Conservation (phyloP, 2,888 invertebrate genomes). For the Pediacus dermestoides region DNA sequence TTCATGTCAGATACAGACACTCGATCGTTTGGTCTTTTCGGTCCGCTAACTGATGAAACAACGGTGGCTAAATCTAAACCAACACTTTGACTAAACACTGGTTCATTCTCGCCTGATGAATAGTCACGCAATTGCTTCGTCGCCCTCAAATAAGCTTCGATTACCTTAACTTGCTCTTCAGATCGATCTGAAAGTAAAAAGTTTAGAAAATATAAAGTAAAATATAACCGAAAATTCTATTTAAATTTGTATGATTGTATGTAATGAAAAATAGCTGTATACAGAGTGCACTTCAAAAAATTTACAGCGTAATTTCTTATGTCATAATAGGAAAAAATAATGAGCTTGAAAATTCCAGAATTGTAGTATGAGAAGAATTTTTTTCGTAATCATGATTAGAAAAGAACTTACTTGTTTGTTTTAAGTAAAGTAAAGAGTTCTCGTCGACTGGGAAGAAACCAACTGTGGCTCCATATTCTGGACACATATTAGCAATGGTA, state of each 20-base stretch:
- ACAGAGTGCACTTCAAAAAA: no score
- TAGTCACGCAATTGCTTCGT: constrained; percentile 85
- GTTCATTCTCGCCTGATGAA: constrained; percentile 70
- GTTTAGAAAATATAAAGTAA: constrained; percentile 6
- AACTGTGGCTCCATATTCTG: constrained; percentile 95
- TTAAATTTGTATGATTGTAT: no score
- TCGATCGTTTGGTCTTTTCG: constrained; percentile 94
- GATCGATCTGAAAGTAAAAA: constrained; percentile 67
- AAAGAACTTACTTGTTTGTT: constrained; percentile 67
- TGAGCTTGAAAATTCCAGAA: not conserved
- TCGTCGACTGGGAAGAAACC: constrained; percentile 92
- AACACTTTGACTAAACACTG: constrained; percentile 78
- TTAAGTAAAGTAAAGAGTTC: constrained; percentile 75
- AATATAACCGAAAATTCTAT: no score
- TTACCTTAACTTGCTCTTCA: constrained; percentile 69
- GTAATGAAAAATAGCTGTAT: no score
- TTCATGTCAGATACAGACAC: constrained; percentile 90
- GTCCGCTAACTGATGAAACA: constrained; percentile 93
- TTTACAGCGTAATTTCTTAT: no score
- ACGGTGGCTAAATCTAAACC: constrained; percentile 84
- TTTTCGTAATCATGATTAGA: constrained; percentile 2
- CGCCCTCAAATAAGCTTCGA: constrained; percentile 77
- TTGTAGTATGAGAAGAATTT: constrained; percentile 8
- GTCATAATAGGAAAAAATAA: no score
- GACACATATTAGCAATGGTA: constrained; percentile 98